These are phyloP conservation scores for Adelges cooleyi DNA, from an alignment of 1,140 invertebrate genomes.

Conservation along the genomic window DNA sequence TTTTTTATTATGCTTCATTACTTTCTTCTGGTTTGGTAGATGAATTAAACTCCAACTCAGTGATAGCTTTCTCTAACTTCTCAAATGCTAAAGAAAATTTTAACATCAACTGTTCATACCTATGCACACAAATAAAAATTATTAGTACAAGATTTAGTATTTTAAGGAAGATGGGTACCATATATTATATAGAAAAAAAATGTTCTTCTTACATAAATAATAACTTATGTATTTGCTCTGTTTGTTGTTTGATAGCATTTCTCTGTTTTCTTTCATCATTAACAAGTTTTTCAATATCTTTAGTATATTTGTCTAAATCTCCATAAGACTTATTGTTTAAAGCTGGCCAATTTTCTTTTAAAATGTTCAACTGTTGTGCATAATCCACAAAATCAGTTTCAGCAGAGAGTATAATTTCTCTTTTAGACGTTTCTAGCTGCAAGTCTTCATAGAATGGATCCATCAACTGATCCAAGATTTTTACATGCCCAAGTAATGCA, in stretches of 20 bases:
- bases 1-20: not conserved
- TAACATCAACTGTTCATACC: slow-evolving; percentile 18
- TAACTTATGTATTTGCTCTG: not conserved
- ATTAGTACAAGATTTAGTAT: too few species aligned
- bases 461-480: slow-evolving; percentile 18
- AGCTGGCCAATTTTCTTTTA: not conserved
- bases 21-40: slow-evolving; percentile 3
- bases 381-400: not conserved
- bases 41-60: not conserved
- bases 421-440: slow-evolving; percentile 6
- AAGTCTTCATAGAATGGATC: slow-evolving; percentile 22
- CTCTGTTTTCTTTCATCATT: slow-evolving; percentile 5
- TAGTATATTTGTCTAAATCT: slow-evolving; percentile 15
- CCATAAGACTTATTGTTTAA: slow-evolving; percentile 15
- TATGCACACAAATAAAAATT: not conserved
- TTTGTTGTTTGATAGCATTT: slow-evolving; percentile 8
- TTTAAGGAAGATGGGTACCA: too few species aligned
- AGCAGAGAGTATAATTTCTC: slow-evolving; percentile 18
- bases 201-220: not conserved
- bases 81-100: slow-evolving; percentile 15
- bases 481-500: slow-evolving; percentile 7
- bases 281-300: slow-evolving; percentile 11
- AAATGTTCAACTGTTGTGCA: not conserved
- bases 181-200: not conserved
- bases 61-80: not conserved